These are phyloP conservation scores for Pasiphila rectangulata DNA, from an alignment of 2,888 invertebrate genomes.

Conservation along the genomic window DNA sequence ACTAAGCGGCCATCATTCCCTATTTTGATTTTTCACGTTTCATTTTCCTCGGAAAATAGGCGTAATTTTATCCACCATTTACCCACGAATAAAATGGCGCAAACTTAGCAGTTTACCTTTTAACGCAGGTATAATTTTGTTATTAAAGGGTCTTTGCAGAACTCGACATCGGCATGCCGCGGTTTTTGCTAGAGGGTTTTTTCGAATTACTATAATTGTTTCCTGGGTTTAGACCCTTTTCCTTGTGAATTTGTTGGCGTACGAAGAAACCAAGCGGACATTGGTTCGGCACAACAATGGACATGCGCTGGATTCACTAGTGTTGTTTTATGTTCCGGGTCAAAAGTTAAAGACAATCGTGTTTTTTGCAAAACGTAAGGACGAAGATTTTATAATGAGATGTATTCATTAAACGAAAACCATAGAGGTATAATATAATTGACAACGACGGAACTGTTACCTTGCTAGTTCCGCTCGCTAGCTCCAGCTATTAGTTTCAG, in stretches of 20 bases:
- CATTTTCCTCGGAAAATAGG: slow-evolving; percentile 26
- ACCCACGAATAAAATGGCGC: slow-evolving; percentile 30
- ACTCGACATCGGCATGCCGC: slow-evolving; percentile 2
- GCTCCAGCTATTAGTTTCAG: too few species aligned
- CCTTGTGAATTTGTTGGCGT: background rate
- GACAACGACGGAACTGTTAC: too few species aligned
- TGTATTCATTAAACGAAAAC: too few species aligned
- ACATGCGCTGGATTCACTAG: too few species aligned
- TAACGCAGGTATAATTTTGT: slow-evolving; percentile 33
- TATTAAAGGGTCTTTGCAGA: slow-evolving; percentile 29
- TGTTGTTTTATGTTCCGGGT: too few species aligned
- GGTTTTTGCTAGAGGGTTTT: background rate
- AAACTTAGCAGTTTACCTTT: slow-evolving; percentile 35
- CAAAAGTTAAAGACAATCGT: too few species aligned
- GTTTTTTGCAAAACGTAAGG: too few species aligned
- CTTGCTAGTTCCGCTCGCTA: too few species aligned
- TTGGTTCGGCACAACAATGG: too few species aligned
- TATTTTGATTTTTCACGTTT: slow-evolving; percentile 29
- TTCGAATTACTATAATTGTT: background rate
- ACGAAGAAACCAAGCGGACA: background rate
- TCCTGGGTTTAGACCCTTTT: background rate
- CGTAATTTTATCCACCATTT: slow-evolving; percentile 32
- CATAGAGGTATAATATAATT: too few species aligned
- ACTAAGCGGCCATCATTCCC: slow-evolving; percentile 12
- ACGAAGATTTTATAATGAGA: too few species aligned